phyloP scores from a whole-genome alignment of 2,888 invertebrate species.

The Reticulitermes lucifugus region DNA sequence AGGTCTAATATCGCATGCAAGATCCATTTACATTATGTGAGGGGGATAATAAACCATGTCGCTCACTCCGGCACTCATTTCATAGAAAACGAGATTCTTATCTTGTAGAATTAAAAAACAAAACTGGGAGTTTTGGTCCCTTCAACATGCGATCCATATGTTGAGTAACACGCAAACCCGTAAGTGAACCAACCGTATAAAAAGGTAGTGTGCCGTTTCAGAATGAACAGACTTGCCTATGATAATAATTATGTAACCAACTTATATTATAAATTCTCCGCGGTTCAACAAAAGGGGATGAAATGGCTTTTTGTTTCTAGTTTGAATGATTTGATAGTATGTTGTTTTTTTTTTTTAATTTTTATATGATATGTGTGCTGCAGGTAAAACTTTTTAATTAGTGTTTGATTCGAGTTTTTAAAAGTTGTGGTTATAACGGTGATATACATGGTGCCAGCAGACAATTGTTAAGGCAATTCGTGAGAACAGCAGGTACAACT shows the following conservation, averaged over 20 bases:
- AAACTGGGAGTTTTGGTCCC: conserved; percentile 23
- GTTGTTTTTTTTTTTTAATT: conserved; percentile 13
- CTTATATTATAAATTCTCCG: conserved; percentile 15
- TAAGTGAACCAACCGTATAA: conserved; percentile 27
- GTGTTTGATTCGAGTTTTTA: conserved; percentile 38
- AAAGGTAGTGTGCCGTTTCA: conserved; percentile 5
- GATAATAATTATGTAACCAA: conserved; percentile 27
- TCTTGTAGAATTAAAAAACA: conserved; percentile 46
- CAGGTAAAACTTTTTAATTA: conserved; percentile 41
- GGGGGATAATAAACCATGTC: conserved; percentile 43
- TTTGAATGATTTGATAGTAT: conserved; percentile 36
- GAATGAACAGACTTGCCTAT: conserved; percentile 2
- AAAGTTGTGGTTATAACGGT: conserved; percentile 28
- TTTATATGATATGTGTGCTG: background rate
- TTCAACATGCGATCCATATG: conserved; percentile 47
- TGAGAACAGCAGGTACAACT: conserved; percentile 23
- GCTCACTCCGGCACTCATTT: conserved; percentile 40
- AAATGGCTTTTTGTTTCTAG: conserved; percentile 5
- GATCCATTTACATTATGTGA: conserved; percentile 43
- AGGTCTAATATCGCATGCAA: conserved; percentile 46
- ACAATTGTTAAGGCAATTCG: conserved; percentile 31
- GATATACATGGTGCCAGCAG: conserved; percentile 14
- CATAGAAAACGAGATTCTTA: conserved; percentile 49
- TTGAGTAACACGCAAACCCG: conserved; percentile 41
- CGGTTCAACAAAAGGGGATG: background rate